phyloP scores from a whole-genome alignment of 2,888 invertebrate species.

The Xanthia icteritia region DNA sequence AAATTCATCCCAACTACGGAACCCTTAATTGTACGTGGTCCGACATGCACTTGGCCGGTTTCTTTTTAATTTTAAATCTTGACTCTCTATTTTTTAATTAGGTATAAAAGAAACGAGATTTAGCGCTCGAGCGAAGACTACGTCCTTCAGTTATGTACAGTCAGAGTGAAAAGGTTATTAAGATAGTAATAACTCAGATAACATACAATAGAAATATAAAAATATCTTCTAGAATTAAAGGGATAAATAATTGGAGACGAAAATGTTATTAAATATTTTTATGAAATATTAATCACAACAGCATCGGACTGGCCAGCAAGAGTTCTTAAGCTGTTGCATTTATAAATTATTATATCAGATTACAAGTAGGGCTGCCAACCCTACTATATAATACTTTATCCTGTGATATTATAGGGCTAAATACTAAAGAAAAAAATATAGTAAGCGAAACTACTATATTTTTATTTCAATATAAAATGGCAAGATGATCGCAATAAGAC shows the following conservation, averaged over 20 bases:
- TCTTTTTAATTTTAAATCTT: constrained; percentile 1
- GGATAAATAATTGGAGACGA: constrained; percentile 3
- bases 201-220: not conserved
- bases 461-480: too few relatives aligned
- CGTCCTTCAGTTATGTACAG: constrained; percentile 57
- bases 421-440: too few relatives aligned
- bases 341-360: not conserved
- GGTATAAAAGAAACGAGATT: constrained; percentile 59
- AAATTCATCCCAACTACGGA: too few relatives aligned
- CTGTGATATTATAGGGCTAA: too few relatives aligned
- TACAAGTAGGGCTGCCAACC: too few relatives aligned
- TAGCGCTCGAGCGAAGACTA: constrained; percentile 51
- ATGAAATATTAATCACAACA: constrained; percentile 1
- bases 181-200: not conserved
- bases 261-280: constrained; percentile 18
- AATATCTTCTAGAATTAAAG: not conserved
- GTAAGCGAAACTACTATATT: too few relatives aligned
- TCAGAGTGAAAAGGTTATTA: constrained; percentile 25
- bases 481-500: too few relatives aligned
- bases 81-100: constrained; percentile 15
- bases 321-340: constrained; percentile 3
- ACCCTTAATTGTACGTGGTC: too few relatives aligned
- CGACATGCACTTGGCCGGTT: too few relatives aligned
- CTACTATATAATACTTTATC: too few relatives aligned
- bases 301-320: not conserved